Conservation (phyloP, 2,888 invertebrate species). For the Himalopsyche tibetana region DNA sequence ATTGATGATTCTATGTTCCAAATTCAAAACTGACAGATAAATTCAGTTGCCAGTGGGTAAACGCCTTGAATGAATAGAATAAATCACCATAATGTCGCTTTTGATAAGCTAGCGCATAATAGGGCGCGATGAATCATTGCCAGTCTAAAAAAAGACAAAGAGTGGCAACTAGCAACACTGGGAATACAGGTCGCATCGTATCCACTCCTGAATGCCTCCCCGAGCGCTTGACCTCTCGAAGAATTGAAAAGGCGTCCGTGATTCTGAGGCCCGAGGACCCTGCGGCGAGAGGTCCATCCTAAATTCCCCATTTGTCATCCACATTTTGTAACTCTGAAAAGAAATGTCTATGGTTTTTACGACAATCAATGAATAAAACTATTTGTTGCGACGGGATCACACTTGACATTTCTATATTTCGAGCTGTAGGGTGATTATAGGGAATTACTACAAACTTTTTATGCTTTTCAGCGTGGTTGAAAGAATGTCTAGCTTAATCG, state of each 20-base stretch:
- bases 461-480: no score
- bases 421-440: not conserved
- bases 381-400: constrained; percentile 44
- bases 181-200: not conserved
- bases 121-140: constrained; percentile 55
- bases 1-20: no score
- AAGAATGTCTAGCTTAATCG: no score
- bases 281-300: constrained; percentile 49
- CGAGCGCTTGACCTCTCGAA: constrained; percentile 51
- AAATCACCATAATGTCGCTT: constrained; percentile 49
- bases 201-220: constrained; percentile 46
- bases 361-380: constrained; percentile 60
- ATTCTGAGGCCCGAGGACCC: constrained; percentile 39
- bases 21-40: no score
- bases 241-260: constrained; percentile 49
- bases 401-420: not conserved
- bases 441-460: not conserved
- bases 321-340: constrained; percentile 49
- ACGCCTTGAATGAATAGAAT: constrained; percentile 50
- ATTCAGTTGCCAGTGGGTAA: not conserved
- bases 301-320: constrained; percentile 55
- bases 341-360: constrained; percentile 59
- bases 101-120: constrained; percentile 36
- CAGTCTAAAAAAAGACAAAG: constrained; percentile 52
- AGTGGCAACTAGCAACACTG: constrained; percentile 19